phyloP scores from a whole-genome alignment of 2,113 vertebrate genomes.

The Mesoclemmys tuberculata region DNA sequence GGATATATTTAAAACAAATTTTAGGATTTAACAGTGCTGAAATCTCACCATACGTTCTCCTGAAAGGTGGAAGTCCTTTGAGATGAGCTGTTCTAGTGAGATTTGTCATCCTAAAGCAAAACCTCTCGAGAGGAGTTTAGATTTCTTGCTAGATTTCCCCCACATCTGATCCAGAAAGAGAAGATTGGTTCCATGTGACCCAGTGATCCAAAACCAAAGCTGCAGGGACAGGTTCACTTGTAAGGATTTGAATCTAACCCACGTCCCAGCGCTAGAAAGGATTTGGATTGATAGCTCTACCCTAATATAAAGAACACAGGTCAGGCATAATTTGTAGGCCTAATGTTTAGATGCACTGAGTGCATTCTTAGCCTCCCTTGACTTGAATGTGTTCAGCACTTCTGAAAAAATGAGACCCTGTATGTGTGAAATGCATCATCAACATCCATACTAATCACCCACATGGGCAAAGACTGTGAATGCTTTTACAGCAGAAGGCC shows the following conservation, averaged over 20 bases:
- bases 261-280: not conserved
- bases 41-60: not conserved
- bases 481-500: not conserved
- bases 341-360: not conserved
- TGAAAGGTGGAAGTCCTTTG: not conserved
- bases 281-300: not conserved
- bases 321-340: not conserved
- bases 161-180: no score
- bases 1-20: no score
- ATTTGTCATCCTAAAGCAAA: rapidly evolving
- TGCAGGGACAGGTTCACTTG: not conserved
- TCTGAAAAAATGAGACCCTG: not conserved
- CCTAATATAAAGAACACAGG: not conserved
- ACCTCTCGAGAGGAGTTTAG: not conserved
- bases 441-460: not conserved
- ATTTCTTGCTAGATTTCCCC: no score
- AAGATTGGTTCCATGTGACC: no score
- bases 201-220: not conserved
- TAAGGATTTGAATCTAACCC: not conserved
- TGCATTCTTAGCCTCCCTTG: rapidly evolving
- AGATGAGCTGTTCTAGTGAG: not conserved
- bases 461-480: no score
- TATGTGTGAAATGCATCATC: not conserved
- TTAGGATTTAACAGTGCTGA: not conserved
- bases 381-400: not conserved